Evolutionary conservation across 2,113 vertebrate species (phyloP).

Genomic region (Piaya cayana): DNA sequence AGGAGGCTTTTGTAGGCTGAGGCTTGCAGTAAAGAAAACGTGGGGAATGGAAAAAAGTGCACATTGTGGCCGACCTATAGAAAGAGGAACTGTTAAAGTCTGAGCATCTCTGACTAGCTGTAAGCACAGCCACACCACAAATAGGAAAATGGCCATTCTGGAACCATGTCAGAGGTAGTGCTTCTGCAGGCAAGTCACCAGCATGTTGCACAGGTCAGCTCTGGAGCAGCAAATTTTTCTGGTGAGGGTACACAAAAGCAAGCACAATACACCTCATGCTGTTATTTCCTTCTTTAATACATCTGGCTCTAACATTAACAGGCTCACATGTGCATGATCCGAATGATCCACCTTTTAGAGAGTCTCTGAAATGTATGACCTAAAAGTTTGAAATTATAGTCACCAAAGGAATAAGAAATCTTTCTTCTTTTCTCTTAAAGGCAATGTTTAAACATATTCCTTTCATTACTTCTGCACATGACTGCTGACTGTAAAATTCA

Average conservation of each 20-base stretch:
- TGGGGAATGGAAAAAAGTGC: background rate
- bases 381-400: background rate
- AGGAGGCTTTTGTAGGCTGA: background rate
- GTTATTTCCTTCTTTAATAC: background rate
- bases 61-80: background rate
- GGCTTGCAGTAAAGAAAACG: background rate
- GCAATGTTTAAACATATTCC: background rate
- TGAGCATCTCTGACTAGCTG: background rate
- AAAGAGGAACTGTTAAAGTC: background rate
- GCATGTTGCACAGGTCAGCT: rapidly evolving
- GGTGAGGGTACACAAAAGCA: background rate
- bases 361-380: background rate
- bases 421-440: background rate
- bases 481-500: background rate
- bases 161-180: background rate
- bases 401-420: background rate
- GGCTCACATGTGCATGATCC: background rate
- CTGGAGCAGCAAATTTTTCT: background rate
- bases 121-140: rapidly evolving
- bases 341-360: background rate
- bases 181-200: rapidly evolving
- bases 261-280: background rate
- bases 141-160: background rate
- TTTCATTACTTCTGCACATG: rapidly evolving
- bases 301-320: background rate